Conservation (phyloP, 2,888 invertebrate genomes). For the Endotricha flammealis region DNA sequence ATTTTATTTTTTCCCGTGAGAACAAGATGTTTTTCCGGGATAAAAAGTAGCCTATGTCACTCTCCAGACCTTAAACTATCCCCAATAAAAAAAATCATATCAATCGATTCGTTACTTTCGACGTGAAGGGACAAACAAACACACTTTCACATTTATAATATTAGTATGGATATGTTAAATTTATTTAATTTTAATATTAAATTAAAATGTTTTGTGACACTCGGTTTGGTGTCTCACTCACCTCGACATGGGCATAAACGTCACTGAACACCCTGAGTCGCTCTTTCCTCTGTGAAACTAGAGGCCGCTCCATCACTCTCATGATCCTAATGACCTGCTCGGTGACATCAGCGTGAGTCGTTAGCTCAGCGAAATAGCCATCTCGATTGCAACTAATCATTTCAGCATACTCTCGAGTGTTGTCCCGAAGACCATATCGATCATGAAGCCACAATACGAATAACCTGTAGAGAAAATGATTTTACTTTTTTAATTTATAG, state of each 20-base stretch:
- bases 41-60: no score
- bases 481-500: no score
- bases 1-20: no score
- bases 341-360: constrained; percentile 57
- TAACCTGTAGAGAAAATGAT: no score
- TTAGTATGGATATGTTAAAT: no score
- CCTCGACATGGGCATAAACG: constrained; percentile 65
- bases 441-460: constrained; percentile 69
- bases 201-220: no score
- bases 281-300: constrained; percentile 52
- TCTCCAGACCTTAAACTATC: no score
- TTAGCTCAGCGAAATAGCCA: constrained; percentile 59
- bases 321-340: constrained; percentile 59
- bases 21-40: no score
- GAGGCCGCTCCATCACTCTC: constrained; percentile 56
- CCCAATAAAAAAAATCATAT: no score
- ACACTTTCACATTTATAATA: no score
- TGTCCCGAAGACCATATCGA: constrained; percentile 52
- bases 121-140: no score
- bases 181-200: background rate
- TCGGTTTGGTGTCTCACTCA: constrained; percentile 20
- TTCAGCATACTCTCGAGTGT: constrained; percentile 44
- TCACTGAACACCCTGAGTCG: constrained; percentile 56
- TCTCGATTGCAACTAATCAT: constrained; percentile 53
- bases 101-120: no score